Evolutionary conservation across 1,140 invertebrate genomes (phyloP).

Genomic region (Magallana ariakensis): DNA sequence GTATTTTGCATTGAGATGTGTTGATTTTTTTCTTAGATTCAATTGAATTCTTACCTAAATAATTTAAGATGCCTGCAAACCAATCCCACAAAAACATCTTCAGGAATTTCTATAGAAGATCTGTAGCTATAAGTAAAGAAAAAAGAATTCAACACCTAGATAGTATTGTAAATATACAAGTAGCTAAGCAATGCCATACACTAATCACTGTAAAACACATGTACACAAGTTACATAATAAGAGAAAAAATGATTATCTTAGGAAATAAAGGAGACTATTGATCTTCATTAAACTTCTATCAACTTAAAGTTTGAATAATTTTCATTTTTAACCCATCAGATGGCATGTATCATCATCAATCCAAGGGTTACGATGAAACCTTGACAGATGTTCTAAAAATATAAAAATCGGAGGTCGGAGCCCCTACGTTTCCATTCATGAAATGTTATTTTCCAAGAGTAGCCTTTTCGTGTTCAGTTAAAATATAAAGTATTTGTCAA

Average conservation of each 20-base stretch:
- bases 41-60: conserved; percentile 88
- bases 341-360: not conserved
- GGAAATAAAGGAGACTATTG: not conserved
- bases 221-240: not conserved
- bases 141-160: not conserved
- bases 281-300: not conserved
- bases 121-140: conserved; percentile 26
- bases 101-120: conserved; percentile 21
- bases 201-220: not conserved
- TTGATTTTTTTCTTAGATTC: not conserved
- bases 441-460: not conserved
- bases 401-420: not conserved
- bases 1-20: too few species aligned
- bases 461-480: not conserved
- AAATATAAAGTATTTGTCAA: not conserved
- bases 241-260: not conserved
- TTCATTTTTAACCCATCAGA: too few species aligned
- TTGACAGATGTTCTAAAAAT: conserved; percentile 24
- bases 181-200: not conserved
- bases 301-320: not conserved
- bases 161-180: too few species aligned
- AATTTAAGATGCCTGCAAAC: conserved; percentile 97
- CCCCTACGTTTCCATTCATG: not conserved
- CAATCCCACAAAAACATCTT: conserved; percentile 98
- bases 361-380: not conserved